Evolutionary conservation across 2,888 invertebrate species (phyloP).

Genomic region (Tribolium freemani): DNA sequence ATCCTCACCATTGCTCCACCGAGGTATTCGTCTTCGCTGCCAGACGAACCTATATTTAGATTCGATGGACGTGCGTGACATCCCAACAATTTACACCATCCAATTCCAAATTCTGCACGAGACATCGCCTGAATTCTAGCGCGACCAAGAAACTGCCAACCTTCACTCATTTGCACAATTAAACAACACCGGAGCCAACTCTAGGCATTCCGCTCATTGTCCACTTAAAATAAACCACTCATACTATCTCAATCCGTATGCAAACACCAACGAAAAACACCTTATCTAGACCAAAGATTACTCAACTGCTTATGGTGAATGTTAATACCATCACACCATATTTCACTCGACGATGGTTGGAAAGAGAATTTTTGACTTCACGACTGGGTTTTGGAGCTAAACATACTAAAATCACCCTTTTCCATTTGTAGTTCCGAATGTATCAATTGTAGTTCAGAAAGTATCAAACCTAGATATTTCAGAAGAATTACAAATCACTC

Average conservation of each 20-base stretch:
- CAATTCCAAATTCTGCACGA: conserved; percentile 43
- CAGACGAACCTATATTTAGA: conserved; percentile 58
- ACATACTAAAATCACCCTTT: too few relatives aligned
- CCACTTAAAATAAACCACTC: background rate
- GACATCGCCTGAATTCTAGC: conserved; percentile 12
- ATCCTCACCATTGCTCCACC: conserved; percentile 40
- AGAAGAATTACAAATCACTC: too few relatives aligned
- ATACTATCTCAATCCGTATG: background rate
- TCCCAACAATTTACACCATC: conserved; percentile 51
- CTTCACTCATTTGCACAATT: conserved; percentile 22
- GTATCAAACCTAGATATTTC: too few relatives aligned
- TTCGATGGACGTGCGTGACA: conserved; percentile 57
- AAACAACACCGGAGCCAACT: conserved; percentile 22
- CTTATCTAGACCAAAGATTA: too few relatives aligned
- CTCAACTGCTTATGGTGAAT: too few relatives aligned
- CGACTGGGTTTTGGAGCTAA: too few relatives aligned
- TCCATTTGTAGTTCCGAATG: too few relatives aligned
- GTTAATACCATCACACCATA: too few relatives aligned
- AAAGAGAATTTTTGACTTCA: too few relatives aligned
- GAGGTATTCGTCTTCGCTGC: conserved; percentile 57
- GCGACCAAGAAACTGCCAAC: conserved; percentile 11
- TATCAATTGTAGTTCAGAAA: too few relatives aligned
- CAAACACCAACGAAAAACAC: too few relatives aligned
- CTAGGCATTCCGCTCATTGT: conserved; percentile 17
- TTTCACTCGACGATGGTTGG: too few relatives aligned